Evolutionary conservation across 1,140 invertebrate species (phyloP).

Genomic region (Drosophila melanogaster): Release_6_plus_ISO1_MT NC_004354.4:856501-857000

Average conservation of each 20-base stretch:
- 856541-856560: conserved; percentile 25
- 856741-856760: background rate
- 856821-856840: conserved; percentile 10
- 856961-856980: conserved; percentile 9
- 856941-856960: conserved; percentile 52
- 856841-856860: conserved; percentile 77
- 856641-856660: background rate
- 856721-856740: conserved; percentile 16
- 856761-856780: conserved; percentile 18
- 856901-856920: conserved; percentile 33
- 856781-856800: conserved; percentile 41
- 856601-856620: conserved; percentile 11
- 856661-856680: conserved; percentile 38
- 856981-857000: background rate
- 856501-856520: conserved; percentile 77
- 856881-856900: conserved; percentile 69
- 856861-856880: conserved; percentile 78
- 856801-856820: conserved; percentile 63
- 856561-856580: background rate
- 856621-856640: conserved; percentile 21
- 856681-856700: conserved; percentile 75
- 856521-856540: conserved; percentile 71
- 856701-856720: conserved; percentile 71
- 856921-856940: conserved; percentile 39
- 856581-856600: background rate